Base-by-base conservation (phyloP, 2,888 invertebrate species). In the Leptopilina drosophilae region DNA sequence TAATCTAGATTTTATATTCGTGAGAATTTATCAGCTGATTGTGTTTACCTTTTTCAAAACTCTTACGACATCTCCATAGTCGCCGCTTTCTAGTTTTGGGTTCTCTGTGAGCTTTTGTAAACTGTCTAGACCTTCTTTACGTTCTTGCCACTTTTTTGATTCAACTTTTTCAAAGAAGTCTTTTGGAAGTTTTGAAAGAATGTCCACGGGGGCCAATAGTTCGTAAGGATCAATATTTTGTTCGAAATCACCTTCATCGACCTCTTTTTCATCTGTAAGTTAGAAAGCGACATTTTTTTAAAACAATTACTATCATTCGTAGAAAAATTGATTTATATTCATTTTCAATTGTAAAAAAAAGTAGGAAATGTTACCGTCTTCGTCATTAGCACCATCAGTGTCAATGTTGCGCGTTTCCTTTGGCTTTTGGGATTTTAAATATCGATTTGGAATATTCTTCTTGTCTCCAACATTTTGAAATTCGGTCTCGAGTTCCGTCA, bases 61-160 rank as follows among this genome's bases (percentile, higher is more conserved):
- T 86, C 96, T 94, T 33, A 99, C 96, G 76, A 99, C 89, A 87
- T 98, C 97, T 1, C 97, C 97, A 92, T 98, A 99, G 89, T 99
- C 99, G 0, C 98, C 98, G 84, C 95, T 95, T 89, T 98, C 98
- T 67, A 99, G 91, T 90, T 96, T 98, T 0, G 97, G 98, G 89
- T 94, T 94, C 86, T 96, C 95, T 11, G 97, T 90, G 26, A 98
- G 92, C 83, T 94, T 94, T 84, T 98, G 97, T 12, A 99, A 91
- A 0, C 94, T 93, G 86, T 99, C 99, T 14, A 99, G 91, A 0
- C 96, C 96, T 90, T 99, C 98, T 90, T 98, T 98, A 46, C 99
- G 93, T 79, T 99, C 97, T 89, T 97, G 97, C 99, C 98, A 99
- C 89, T 98, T 99, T 92, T 98, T 98, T 0, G 97, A 97, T 87